phyloP scores from a whole-genome alignment of 1,140 invertebrate species.

The Centruroides vittatus region DNA sequence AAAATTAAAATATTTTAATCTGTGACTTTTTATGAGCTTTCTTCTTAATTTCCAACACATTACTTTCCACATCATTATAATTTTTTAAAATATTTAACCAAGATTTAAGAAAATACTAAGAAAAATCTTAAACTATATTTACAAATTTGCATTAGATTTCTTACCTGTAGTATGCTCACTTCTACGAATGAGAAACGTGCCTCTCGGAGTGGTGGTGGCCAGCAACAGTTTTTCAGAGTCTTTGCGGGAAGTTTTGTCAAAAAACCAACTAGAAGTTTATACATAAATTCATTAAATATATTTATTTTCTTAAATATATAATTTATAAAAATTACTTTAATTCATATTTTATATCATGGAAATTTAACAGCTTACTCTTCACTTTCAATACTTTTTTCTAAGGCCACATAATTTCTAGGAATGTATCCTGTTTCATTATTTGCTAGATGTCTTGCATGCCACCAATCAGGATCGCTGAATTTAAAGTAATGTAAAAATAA shows the following conservation, averaged over 20 bases:
- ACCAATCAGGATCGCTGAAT: conserved; percentile 74
- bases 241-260: conserved; percentile 87
- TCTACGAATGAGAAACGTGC: conserved; percentile 87
- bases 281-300: conserved; percentile 23
- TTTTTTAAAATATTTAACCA: too few relatives aligned
- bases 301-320: too few relatives aligned
- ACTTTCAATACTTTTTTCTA: conserved; percentile 82
- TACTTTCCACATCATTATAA: too few relatives aligned
- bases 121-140: too few relatives aligned
- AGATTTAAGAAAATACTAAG: too few relatives aligned
- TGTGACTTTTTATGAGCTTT: too few relatives aligned
- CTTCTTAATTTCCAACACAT: too few relatives aligned
- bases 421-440: conserved; percentile 75
- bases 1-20: too few relatives aligned
- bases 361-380: conserved; percentile 67
- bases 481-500: not conserved
- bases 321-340: not conserved
- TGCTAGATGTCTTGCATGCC: conserved; percentile 69
- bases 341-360: not conserved
- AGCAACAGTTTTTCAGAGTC: conserved; percentile 90
- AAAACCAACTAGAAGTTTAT: conserved; percentile 71
- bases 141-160: not conserved
- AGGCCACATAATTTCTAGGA: conserved; percentile 85
- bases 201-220: conserved; percentile 74
- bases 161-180: conserved; percentile 68